These are phyloP conservation scores for Sebastes hopkinsi DNA, from an alignment of 2,797 vertebrate species.

Conservation along the genomic window DNA sequence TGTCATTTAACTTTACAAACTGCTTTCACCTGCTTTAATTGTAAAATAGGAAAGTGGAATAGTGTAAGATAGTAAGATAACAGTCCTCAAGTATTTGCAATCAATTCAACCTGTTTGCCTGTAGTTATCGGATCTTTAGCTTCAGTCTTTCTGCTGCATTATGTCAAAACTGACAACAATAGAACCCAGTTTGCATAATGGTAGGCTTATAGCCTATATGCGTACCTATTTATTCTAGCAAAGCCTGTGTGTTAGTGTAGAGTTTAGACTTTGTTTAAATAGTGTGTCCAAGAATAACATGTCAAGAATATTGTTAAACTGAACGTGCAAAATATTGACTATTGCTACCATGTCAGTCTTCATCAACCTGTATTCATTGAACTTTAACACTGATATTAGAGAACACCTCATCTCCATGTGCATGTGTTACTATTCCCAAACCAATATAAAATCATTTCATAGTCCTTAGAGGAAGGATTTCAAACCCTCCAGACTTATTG, in stretches of 20 bases:
- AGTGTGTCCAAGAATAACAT: constrained; percentile 16
- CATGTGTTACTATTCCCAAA: constrained; percentile 21
- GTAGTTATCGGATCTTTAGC: not conserved
- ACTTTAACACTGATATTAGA: not conserved
- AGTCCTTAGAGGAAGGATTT: constrained; percentile 17
- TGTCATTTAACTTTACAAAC: not conserved
- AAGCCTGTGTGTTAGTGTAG: not conserved
- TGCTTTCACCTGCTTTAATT: not conserved
- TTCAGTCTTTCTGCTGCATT: constrained; percentile 11
- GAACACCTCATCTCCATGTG: not conserved
- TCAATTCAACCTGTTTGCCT: not conserved
- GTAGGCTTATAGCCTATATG: not conserved
- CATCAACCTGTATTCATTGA: not conserved
- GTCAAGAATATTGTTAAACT: constrained; percentile 14
- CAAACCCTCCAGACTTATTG: constrained; percentile 21
- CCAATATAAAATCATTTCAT: constrained; percentile 10
- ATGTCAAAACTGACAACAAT: constrained; percentile 2
- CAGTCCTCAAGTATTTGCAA: not conserved
- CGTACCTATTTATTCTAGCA: constrained; percentile 19
- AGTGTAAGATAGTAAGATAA: too few relatives aligned
- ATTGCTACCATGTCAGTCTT: not conserved
- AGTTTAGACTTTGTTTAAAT: constrained; percentile 7
- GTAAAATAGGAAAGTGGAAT: not conserved
- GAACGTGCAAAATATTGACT: not conserved
- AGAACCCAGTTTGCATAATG: not conserved